These are phyloP conservation scores for Agonopterix arenella DNA, from an alignment of 2,888 invertebrate species.

Conservation along the genomic window DNA sequence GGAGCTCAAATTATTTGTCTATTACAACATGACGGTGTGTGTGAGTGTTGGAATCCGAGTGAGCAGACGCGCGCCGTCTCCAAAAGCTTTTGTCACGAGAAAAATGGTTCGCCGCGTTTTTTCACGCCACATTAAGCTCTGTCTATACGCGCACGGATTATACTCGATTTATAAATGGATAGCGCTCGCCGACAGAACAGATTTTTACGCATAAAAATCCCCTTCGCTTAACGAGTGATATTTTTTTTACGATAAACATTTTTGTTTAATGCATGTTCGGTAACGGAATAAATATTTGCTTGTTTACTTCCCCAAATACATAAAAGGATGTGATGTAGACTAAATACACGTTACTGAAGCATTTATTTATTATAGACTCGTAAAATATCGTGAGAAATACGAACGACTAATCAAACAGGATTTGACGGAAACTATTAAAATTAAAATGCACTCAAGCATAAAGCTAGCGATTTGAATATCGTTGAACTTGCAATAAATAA, in stretches of 20 bases:
- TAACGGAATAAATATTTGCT: slow-evolving; percentile 3
- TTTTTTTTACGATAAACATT: slow-evolving; percentile 8
- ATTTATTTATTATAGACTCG: not conserved
- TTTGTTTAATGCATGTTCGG: slow-evolving; percentile 7
- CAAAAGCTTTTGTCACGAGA: slow-evolving; percentile 61
- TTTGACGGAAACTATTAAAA: slow-evolving; percentile 1
- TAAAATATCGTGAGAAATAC: not conserved
- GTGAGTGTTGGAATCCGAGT: slow-evolving; percentile 23
- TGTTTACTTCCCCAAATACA: slow-evolving; percentile 3
- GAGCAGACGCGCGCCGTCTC: slow-evolving; percentile 44
- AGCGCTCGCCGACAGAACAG: slow-evolving; percentile 48
- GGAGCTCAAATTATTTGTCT: slow-evolving; percentile 5
- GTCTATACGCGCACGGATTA: slow-evolving; percentile 54
- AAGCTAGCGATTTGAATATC: slow-evolving; percentile 1
- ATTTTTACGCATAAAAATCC: slow-evolving; percentile 51
- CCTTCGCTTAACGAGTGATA: slow-evolving; percentile 17
- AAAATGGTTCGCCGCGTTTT: slow-evolving; percentile 58
- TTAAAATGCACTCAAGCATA: not conserved
- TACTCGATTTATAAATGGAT: slow-evolving; percentile 67
- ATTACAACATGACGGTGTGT: slow-evolving; percentile 4
- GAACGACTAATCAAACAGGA: not conserved
- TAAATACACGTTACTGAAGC: not conserved
- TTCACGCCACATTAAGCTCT: slow-evolving; percentile 66
- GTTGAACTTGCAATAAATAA: slow-evolving; percentile 4
- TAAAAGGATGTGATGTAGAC: slow-evolving; percentile 1